phyloP scores from a whole-genome alignment of 2,888 invertebrate genomes.

The Acrocera orbiculus region DNA sequence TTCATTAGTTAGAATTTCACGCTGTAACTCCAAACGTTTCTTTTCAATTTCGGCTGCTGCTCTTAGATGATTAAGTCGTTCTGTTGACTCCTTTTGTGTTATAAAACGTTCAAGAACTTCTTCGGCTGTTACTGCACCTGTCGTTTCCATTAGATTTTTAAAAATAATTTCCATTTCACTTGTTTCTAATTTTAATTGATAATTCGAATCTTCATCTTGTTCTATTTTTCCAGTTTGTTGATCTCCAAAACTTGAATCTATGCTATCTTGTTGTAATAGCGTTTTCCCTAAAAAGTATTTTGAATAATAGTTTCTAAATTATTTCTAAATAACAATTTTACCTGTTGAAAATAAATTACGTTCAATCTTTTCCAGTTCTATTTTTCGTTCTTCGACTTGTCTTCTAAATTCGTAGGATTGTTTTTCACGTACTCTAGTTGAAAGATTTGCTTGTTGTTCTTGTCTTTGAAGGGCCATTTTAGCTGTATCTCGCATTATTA shows the following conservation, averaged over 20 bases:
- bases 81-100: constrained; percentile 53
- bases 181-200: constrained; percentile 21
- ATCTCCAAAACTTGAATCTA: constrained; percentile 34
- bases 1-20: constrained; percentile 46
- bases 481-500: constrained; percentile 50
- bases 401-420: constrained; percentile 46
- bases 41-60: constrained; percentile 59
- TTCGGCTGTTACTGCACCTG: constrained; percentile 55
- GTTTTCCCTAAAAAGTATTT: constrained; percentile 14
- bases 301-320: constrained; percentile 3
- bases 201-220: constrained; percentile 24
- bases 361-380: constrained; percentile 59
- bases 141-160: constrained; percentile 55
- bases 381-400: constrained; percentile 50
- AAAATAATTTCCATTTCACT: constrained; percentile 45
- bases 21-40: constrained; percentile 43
- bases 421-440: constrained; percentile 45
- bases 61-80: constrained; percentile 50
- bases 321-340: constrained; percentile 9
- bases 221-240: constrained; percentile 26
- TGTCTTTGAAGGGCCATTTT: constrained; percentile 49
- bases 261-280: constrained; percentile 41
- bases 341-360: constrained; percentile 54
- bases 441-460: constrained; percentile 48
- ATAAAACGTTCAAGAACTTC: constrained; percentile 58